phyloP scores from a whole-genome alignment of 2,797 vertebrate species.

The Sylvilagus floridanus region DNA sequence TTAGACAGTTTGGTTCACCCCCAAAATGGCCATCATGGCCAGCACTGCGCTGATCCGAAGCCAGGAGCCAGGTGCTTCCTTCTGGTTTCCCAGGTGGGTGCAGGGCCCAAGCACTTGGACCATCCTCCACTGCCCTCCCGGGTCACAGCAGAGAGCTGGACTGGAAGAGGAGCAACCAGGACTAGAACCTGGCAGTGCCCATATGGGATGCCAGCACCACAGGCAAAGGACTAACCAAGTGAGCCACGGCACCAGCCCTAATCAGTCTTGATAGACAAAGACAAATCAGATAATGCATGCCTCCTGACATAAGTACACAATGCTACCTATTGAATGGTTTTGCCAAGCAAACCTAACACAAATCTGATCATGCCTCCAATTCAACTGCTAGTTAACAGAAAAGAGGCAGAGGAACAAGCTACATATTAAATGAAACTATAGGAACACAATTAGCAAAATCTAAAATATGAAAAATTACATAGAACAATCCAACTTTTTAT shows the following conservation, averaged over 20 bases:
- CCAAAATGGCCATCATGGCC: too few species aligned
- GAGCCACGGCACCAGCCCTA: background rate
- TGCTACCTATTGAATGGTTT: slow-evolving; percentile 13
- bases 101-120: too few species aligned
- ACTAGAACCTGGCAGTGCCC: too few species aligned
- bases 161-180: too few species aligned
- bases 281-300: background rate
- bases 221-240: too few species aligned
- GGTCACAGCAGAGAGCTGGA: too few species aligned
- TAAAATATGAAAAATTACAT: slow-evolving; percentile 36
- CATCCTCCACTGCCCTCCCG: too few species aligned
- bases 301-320: slow-evolving; percentile 42
- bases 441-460: slow-evolving; percentile 9
- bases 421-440: slow-evolving; percentile 7
- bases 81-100: too few species aligned
- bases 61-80: too few species aligned
- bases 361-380: background rate
- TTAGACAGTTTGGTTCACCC: too few species aligned
- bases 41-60: too few species aligned
- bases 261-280: slow-evolving; percentile 6
- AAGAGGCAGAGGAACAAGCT: background rate
- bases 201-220: too few species aligned
- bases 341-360: slow-evolving; percentile 38
- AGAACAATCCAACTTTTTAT: slow-evolving; percentile 39
- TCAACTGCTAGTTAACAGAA: slow-evolving; percentile 39